Conservation (phyloP, 1,140 invertebrate genomes). For the Lepidurus apus region DNA sequence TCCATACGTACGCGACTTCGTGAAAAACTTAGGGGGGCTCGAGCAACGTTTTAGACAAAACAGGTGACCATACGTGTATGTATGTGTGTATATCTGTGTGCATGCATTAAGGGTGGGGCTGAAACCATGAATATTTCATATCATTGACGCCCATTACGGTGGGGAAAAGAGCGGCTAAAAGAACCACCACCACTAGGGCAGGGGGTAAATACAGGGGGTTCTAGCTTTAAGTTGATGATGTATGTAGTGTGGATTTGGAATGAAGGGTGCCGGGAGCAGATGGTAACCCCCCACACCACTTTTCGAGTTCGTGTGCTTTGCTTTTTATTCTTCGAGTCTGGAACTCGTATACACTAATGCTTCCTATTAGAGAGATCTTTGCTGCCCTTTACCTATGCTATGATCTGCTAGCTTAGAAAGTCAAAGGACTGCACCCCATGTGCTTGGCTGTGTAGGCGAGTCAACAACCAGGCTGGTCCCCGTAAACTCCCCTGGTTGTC, state of each 20-base stretch:
- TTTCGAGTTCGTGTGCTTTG: not conserved
- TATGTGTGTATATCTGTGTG: not conserved
- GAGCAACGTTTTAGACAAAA: not conserved
- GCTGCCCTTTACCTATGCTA: constrained; percentile 16
- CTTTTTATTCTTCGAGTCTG: too few relatives aligned
- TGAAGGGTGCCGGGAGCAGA: not conserved
- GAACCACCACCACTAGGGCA: not conserved
- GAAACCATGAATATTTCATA: constrained; percentile 18
- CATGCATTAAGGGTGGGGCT: constrained; percentile 20
- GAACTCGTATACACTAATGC: not conserved
- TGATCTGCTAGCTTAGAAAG: constrained; percentile 19
- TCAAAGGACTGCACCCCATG: not conserved
- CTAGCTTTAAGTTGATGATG: constrained; percentile 9
- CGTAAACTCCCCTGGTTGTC: not conserved
- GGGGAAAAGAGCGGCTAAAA: not conserved
- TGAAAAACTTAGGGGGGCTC: not conserved
- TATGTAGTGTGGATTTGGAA: constrained; percentile 14
- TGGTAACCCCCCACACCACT: not conserved
- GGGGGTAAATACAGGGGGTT: constrained; percentile 14
- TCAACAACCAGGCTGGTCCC: constrained; percentile 10
- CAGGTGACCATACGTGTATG: constrained; percentile 9
- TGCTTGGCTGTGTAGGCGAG: not conserved
- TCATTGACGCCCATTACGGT: constrained; percentile 7
- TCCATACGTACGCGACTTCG: not conserved
- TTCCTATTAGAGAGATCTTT: constrained; percentile 5